Conservation (phyloP, 2,113 vertebrate genomes). For the Centropristis striata region DNA sequence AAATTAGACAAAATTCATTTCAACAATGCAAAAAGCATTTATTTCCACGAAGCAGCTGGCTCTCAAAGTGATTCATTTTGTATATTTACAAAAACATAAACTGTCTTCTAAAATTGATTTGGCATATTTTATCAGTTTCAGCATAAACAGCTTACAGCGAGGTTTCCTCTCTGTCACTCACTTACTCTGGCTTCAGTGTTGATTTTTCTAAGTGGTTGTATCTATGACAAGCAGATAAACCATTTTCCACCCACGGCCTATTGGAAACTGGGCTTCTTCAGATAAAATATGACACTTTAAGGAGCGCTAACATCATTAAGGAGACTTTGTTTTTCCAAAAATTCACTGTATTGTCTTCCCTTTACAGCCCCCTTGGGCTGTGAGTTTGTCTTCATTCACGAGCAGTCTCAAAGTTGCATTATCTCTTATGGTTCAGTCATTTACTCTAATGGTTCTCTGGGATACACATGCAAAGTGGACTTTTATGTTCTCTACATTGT, state of each 20-base stretch:
- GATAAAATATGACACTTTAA: slow-evolving; percentile 10
- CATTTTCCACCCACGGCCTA: background rate
- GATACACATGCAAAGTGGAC: background rate
- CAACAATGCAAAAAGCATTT: background rate
- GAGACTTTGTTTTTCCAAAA: background rate
- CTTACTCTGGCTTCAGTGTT: background rate
- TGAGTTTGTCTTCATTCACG: background rate
- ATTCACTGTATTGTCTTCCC: background rate
- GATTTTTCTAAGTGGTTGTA: background rate
- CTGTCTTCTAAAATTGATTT: background rate
- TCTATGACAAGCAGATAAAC: slow-evolving; percentile 38
- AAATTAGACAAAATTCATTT: background rate
- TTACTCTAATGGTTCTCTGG: background rate
- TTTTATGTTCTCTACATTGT: background rate
- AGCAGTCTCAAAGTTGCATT: background rate
- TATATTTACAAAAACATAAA: background rate
- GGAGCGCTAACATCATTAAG: background rate
- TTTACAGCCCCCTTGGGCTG: background rate
- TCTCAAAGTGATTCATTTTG: background rate
- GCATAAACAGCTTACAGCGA: background rate
- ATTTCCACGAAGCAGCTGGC: background rate
- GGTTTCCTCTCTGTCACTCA: slow-evolving; percentile 37
- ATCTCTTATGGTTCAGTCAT: background rate
- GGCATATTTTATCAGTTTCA: background rate
- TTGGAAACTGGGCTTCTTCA: background rate